Evolutionary conservation across 2,113 vertebrate genomes (phyloP), one percentile per base, ranked within the genome.

Genomic region (Callipepla squamata): DNA sequence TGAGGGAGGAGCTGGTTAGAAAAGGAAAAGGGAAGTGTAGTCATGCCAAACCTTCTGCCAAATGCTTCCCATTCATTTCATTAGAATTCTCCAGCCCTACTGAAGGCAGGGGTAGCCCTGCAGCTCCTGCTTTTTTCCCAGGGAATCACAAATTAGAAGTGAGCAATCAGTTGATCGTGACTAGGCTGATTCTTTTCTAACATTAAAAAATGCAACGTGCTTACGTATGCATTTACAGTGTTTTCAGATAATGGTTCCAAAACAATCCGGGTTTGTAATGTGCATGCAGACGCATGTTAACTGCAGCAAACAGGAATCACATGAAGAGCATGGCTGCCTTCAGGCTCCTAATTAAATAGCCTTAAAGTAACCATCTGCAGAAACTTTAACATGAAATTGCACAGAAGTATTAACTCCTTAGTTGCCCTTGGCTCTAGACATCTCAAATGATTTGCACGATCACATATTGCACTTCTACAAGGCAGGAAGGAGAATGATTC

Each of bases 281-380:
- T 94, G 80, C 73, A 0, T 95, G 96, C 88, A 93, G 80, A 86
- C 84, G 76, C 90, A 86, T 21, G 90, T 92, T 86, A 81, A 66
- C 75, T 77, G 59, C 85, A 63, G 34, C 69, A 85, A 38, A 0
- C 76, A 90, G 65, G 68, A 66, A 57, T 90, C 72, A 21, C 61
- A 78, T 90, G 69, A 78, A 67, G 61, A 90, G 55, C 62, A 2
- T 34, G 59, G 45, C 76, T 93, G 90, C 95, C 95, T 93, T 84
- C 92, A 76, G 92, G 95, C 88, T 84, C 7, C 80, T 90, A 28
- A 77, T 93, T 90, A 79, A 96, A 88, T 88, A 84, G 88, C 90
- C 93, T 90, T 90, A 47, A 88, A 95, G 92, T 90, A 92, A 83
- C 95, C 92, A 89, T 95, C 90, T 95, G 93, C 77, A 92, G 93